These are phyloP conservation scores for Parazoanthus swiftii DNA, from an alignment of 92 coral and sea anemone species.

Conservation along the genomic window DNA sequence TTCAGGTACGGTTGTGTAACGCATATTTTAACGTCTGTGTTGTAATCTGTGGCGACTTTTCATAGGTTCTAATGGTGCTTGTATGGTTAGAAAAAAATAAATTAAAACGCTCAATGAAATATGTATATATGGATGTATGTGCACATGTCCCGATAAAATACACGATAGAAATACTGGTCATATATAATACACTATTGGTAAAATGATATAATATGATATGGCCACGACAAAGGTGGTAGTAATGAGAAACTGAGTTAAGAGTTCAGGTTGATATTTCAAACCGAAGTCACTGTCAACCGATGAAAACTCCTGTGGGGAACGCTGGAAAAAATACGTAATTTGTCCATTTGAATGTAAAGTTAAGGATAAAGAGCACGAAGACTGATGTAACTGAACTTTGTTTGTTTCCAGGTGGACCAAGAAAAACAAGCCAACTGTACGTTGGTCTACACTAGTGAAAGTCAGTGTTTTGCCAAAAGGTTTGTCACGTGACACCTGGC, in stretches of 20 bases:
- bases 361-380: background rate
- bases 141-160: too few species aligned
- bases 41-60: too few species aligned
- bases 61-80: too few species aligned
- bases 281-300: background rate
- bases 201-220: too few species aligned
- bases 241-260: background rate
- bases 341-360: background rate
- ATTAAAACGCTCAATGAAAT: too few species aligned
- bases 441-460: slow-evolving; percentile 56
- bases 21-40: too few species aligned
- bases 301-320: background rate
- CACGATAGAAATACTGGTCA: too few species aligned
- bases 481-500: slow-evolving; percentile 86
- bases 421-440: slow-evolving; percentile 61
- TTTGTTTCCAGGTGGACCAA: slow-evolving; percentile 78
- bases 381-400: background rate
- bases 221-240: background rate
- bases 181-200: too few species aligned
- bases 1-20: slow-evolving; percentile 49
- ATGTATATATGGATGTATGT: too few species aligned
- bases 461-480: slow-evolving; percentile 61
- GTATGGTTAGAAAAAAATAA: too few species aligned
- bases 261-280: too few species aligned
- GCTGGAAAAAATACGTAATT: too few species aligned